Percentiles rank a stretch among this genome's conserved stretches.
Conservation (phyloP, 2,113 vertebrate genomes). For the Chaetodon auriga region DNA sequence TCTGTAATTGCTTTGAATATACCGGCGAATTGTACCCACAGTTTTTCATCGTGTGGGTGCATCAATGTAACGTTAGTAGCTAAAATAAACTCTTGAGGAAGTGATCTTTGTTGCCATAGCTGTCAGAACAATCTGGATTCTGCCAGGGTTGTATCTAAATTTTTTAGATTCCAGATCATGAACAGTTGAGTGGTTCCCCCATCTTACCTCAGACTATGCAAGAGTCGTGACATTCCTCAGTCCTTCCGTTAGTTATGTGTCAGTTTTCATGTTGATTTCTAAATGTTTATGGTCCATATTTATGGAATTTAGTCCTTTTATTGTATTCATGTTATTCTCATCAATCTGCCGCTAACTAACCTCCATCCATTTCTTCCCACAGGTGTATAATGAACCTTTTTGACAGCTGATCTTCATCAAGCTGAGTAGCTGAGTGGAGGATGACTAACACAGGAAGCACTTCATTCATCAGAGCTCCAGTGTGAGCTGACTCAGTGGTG, state of each 20-base stretch:
- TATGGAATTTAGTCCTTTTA: no score
- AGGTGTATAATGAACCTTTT: not conserved
- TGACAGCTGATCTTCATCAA: not conserved
- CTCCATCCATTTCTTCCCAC: conserved; percentile 17
- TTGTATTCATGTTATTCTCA: not conserved
- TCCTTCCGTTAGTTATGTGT: no score
- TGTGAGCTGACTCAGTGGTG: not conserved
- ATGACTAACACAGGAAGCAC: not conserved
- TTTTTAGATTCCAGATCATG: conserved; percentile 41
- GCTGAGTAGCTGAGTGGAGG: not conserved
- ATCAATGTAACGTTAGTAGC: not conserved
- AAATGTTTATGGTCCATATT: no score
- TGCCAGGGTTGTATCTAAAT: conserved; percentile 23
- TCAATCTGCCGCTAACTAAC: not conserved
- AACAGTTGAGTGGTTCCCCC: conserved; percentile 23
- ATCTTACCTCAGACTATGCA: conserved; percentile 12
- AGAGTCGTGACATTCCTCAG: not conserved
- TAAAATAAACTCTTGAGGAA: not conserved
- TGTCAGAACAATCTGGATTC: conserved; percentile 15
- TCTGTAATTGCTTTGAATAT: not conserved
- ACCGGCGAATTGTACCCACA: not conserved
- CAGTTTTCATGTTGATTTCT: no score
- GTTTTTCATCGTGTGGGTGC: not conserved
- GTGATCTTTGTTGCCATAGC: not conserved
- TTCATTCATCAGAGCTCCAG: not conserved